Evolutionary conservation across 2,797 vertebrate species (phyloP), one percentile per base, ranked within the genome.

Genomic region (Lemur catta): DNA sequence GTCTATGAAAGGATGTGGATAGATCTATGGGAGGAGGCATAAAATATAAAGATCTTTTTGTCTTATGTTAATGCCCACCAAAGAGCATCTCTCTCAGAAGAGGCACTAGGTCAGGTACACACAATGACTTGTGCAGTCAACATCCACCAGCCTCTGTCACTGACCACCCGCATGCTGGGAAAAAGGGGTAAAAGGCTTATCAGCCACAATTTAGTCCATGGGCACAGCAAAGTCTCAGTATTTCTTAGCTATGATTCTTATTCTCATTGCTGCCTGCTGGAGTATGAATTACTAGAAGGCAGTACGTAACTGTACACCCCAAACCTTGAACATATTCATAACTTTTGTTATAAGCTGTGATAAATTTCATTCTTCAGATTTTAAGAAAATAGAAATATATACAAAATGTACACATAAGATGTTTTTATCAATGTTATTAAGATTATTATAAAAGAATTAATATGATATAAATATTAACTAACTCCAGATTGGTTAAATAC

Each of bases 361-460:
- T 46, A 71, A 74, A 84, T 80, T 65, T 28, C n/a, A 15, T 65
- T 59, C 43, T 71, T 78, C 4, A 2, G 9, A n/a, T 38, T 17
- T 86, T 76, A 65, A 85, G 12, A 26, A 91, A 84, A 72, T 11
- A 46, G 20, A 84, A 84, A 81, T 59, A 84, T 48, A 48, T 28
- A 7, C 8, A 81, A 96, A 94, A 52, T 43, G 17, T 41, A 33
- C 15, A 24, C n/a, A 30, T 6, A 84, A 71, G n/a, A 59, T 48
- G 1, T 33, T 79, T 43, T 69, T 86, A 50, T 59, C 57, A 86
- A 50, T 74, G 67, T 57, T 96, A 84, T 63, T 52, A n/a, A n/a
- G n/a, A 82, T 43, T 81, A 30, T 78, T 76, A 28, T 14, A 89
- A 93, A 69, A 86, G 8, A 92, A 96, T 24, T 35, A 57, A 94